Base-by-base conservation (phyloP, 2,113 vertebrate species). In the Emydocephalus ijimae region DNA sequence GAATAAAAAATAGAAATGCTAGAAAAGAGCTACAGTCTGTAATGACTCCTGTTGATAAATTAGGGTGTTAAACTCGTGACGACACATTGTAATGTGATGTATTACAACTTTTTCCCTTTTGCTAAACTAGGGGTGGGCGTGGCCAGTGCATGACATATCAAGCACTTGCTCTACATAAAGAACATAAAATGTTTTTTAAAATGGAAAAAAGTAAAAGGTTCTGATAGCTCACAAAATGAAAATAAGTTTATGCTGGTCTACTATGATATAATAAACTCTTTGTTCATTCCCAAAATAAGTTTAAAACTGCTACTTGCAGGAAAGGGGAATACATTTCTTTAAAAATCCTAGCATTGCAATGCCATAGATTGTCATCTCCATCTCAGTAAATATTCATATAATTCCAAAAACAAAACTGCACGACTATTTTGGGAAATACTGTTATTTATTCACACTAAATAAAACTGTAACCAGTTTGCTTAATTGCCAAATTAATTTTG, bases 1-100 rank as follows among this genome's bases (percentile, higher is more conserved):
- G 94, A 96, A 96, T 95, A 92, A 94, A 94, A 96, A 97, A 91
- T 90, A 92, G 94, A 96, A 96, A 64, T 93, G 95, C 93, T 81
- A 91, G 54, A 94, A 95, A 94, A 95, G 96, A 94, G 94, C 56
- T 94, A 96, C 93, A 92, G 90, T 96, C 93, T 96, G 97, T 96
- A 95, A 96, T 92, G 93, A 95, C 94, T 96, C 96, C 96, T 95
- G 93, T 93, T 95, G 96, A 94, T 96, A 52, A 10, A 52, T 52
- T 11, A 12, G 50, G 50, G 50, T 52, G 50, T 52, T 52, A 52
- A 52, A 52, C 50, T 52, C 2, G 50, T 2, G 11, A 52, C 0
- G 10, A 12, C 50, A 52, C 11, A 12, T 52, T 12, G 50, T 52
- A 52, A 52, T 52, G 50, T 52, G 50, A 52, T 3, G 11, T 52